These are phyloP conservation scores for Montipora cactus DNA, from an alignment of 64 coral and sea anemone species.

Conservation along the genomic window DNA sequence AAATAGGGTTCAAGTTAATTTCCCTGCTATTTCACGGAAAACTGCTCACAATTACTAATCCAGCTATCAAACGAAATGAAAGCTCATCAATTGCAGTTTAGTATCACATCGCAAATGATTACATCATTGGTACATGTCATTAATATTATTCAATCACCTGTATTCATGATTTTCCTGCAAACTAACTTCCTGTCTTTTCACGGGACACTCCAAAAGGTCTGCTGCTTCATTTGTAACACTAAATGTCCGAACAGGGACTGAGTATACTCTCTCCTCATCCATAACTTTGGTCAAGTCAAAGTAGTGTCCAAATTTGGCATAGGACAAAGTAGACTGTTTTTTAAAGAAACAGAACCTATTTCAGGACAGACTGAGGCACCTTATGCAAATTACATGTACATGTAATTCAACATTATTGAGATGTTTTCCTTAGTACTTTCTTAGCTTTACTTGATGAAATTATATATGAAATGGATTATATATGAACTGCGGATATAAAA, in stretches of 20 bases:
- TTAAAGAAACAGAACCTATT: background rate
- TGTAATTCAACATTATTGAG: background rate
- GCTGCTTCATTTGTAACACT: slow-evolving; percentile 55
- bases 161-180: too few species aligned
- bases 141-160: too few species aligned
- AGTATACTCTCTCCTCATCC: slow-evolving; percentile 64
- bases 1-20: too few species aligned
- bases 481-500: too few species aligned
- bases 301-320: slow-evolving; percentile 89
- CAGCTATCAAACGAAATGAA: too few species aligned
- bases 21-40: too few species aligned
- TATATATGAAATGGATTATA: too few species aligned
- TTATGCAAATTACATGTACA: background rate
- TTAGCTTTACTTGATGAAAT: too few species aligned
- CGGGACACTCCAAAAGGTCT: background rate
- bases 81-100: too few species aligned
- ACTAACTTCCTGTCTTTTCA: slow-evolving; percentile 1
- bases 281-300: slow-evolving; percentile 93
- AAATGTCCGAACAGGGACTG: slow-evolving; percentile 50
- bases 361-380: background rate
- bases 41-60: too few species aligned
- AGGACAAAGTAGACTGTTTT: slow-evolving; percentile 60
- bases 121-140: too few species aligned
- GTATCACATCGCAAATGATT: too few species aligned
- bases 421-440: background rate